Conservation (phyloP, 2,113 vertebrate genomes). For the Mohoua ochrocephala region DNA sequence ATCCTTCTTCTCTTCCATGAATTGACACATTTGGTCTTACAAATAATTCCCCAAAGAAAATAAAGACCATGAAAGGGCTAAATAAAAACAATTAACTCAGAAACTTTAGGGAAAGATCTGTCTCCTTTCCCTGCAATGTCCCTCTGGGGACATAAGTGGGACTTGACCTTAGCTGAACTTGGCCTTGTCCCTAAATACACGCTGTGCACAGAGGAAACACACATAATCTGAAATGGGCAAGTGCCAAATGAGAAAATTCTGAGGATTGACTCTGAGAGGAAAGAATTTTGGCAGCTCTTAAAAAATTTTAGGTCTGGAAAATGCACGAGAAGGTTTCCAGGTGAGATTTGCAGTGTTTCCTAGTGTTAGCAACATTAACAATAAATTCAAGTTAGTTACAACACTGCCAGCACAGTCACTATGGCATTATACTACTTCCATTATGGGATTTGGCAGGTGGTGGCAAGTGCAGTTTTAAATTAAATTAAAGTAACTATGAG, state of each 20-base stretch:
- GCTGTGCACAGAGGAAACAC: neutral
- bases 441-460: neutral
- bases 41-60: neutral
- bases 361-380: neutral
- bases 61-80: neutral
- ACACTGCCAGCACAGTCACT: neutral
- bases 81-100: neutral
- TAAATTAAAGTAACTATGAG: neutral
- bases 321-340: neutral
- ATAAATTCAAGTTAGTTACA: neutral
- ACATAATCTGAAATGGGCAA: neutral
- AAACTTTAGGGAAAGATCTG: neutral
- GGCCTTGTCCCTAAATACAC: neutral
- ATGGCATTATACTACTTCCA: neutral
- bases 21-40: neutral
- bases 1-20: neutral
- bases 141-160: neutral
- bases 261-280: neutral
- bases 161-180: neutral
- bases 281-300: neutral
- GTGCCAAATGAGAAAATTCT: neutral
- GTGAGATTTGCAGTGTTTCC: neutral
- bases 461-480: neutral
- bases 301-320: neutral
- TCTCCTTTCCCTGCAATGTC: neutral